Evolutionary conservation across 2,113 vertebrate genomes (phyloP).

Genomic region (Carassius carassius): DNA sequence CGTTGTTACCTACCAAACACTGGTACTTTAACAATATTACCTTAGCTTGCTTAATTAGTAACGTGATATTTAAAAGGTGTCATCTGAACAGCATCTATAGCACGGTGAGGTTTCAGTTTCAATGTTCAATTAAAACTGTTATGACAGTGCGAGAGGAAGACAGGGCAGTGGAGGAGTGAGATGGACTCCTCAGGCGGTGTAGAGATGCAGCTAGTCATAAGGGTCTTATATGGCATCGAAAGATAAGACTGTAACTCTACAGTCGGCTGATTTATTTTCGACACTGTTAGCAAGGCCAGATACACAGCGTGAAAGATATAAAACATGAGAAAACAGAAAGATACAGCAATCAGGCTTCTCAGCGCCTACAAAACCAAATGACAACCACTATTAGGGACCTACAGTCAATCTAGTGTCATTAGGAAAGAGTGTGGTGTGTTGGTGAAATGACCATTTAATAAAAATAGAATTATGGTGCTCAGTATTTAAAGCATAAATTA

Average conservation of each 20-base stretch:
- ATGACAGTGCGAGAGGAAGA: slow-evolving; percentile 24
- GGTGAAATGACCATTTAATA: background rate
- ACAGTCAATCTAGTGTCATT: background rate
- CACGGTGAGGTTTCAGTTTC: background rate
- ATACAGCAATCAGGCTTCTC: background rate
- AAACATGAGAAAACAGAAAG: slow-evolving; percentile 17
- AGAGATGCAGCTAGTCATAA: slow-evolving; percentile 22
- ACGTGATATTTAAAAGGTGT: background rate
- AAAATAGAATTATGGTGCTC: background rate
- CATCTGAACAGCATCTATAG: background rate
- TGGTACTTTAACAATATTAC: slow-evolving; percentile 27
- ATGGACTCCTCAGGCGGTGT: slow-evolving; percentile 33
- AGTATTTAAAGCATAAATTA: background rate
- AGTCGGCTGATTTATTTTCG: slow-evolving; percentile 39
- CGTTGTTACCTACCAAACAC: too few relatives aligned
- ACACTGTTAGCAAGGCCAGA: slow-evolving; percentile 42
- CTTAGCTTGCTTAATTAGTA: slow-evolving; percentile 8
- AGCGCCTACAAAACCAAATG: background rate
- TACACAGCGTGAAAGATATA: slow-evolving; percentile 39
- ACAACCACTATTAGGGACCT: background rate
- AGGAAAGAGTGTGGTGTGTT: background rate
- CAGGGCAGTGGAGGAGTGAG: slow-evolving; percentile 13
- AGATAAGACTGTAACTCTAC: slow-evolving; percentile 44
- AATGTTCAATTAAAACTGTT: slow-evolving; percentile 38
- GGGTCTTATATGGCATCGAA: slow-evolving; percentile 27